Evolutionary conservation across 2,888 invertebrate genomes (phyloP), one percentile per base, ranked within the genome.

Genomic region (Acleris cristana): DNA sequence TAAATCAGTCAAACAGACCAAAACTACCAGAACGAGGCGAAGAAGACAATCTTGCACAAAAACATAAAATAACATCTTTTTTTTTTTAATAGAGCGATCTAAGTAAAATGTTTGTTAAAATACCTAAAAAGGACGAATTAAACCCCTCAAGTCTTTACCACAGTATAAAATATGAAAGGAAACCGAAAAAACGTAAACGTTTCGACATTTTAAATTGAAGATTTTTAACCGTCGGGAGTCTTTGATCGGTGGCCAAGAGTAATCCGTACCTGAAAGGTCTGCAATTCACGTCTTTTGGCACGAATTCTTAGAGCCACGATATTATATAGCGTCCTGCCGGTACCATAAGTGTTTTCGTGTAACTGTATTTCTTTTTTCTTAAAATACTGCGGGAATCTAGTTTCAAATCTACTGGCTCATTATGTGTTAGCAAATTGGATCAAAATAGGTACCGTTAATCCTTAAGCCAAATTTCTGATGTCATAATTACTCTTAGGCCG

Each of bases 231-330:
- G 56, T 18, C 55, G 16, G 18, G 18, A 49, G 30, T 51, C 67
- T 86, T 87, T 86, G 87, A 87, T 85, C 83, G 78, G 76, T 75
- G 75, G 86, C 86, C 87, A 87, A 88, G 82, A 84, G 85, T 84
- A 85, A 86, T 85, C 79, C 82, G 64, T 77, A 82, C 83, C 83
- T 81, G 81, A 79, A 82, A 83, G 81, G 82, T 82, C 74, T 74
- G 77, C 80, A 79, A 81, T 84, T 84, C 83, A 80, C 79, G 79
- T 79, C 80, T 87, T 80, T 88, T 89, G 89, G 89, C 89, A 89
- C 85, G 80, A 78, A 78, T 81, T 83, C 86, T 85, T 87, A 84
- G 84, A 85, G 73, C 73, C 72, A 71, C 68, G 76, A 74, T 73
- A 69, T 72, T 72, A 77, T 72, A 77, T 67, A 67, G 62, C 53